Evolutionary conservation across 2,113 vertebrate species (phyloP).

Genomic region (Varanus salvator): DNA sequence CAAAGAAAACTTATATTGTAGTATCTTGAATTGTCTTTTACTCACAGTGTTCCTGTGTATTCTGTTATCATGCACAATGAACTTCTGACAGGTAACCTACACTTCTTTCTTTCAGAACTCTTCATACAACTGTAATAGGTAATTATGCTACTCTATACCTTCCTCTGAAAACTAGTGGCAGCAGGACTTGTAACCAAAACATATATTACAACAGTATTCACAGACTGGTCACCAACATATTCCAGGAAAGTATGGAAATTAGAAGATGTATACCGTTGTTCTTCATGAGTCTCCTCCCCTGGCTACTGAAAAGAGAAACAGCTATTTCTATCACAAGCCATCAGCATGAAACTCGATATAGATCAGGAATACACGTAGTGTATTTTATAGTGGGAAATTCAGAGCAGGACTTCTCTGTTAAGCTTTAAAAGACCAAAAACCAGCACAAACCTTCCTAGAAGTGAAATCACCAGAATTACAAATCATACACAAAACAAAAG

Average conservation of each 20-base stretch:
- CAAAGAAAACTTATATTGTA: conserved; percentile 52
- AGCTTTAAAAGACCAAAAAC: conserved; percentile 38
- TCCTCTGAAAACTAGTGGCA: conserved; percentile 12
- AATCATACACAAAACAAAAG: conserved; percentile 13
- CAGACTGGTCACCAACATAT: conserved; percentile 51
- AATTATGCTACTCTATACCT: conserved; percentile 6
- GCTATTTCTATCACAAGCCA: conserved; percentile 30
- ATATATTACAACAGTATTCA: conserved; percentile 42
- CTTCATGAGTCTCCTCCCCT: conserved; percentile 39
- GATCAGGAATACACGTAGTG: not conserved
- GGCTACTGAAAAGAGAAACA: conserved; percentile 29
- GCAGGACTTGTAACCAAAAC: conserved; percentile 52
- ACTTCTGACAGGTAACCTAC: conserved; percentile 35
- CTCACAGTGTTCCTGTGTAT: conserved; percentile 16
- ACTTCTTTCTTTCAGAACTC: conserved; percentile 36
- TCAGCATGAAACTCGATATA: not conserved
- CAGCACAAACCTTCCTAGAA: conserved; percentile 22
- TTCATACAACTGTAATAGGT: conserved; percentile 26
- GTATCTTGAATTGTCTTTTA: conserved; percentile 39
- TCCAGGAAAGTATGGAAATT: conserved; percentile 56
- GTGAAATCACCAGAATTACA: not conserved
- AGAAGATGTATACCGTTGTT: conserved; percentile 42
- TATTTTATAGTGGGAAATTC: conserved; percentile 19
- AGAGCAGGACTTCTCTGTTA: not conserved
- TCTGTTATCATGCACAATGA: conserved; percentile 4